Conservation (phyloP, 1,140 invertebrate genomes). For the Rhagoletis pomonella region DNA sequence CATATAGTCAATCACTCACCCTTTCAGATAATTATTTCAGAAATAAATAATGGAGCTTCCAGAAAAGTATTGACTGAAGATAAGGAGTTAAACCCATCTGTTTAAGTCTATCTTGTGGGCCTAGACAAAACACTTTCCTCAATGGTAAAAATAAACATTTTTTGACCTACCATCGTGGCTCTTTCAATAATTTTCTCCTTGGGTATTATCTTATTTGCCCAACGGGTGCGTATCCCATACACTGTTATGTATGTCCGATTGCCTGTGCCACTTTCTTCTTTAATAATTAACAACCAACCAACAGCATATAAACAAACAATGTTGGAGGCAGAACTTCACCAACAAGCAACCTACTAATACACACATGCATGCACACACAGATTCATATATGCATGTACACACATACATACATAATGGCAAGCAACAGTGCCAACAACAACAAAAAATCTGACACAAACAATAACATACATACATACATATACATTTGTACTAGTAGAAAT, state of each 20-base stretch:
- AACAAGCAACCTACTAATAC: not conserved
- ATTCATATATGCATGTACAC: not conserved
- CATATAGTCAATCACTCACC: too few relatives aligned
- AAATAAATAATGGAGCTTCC: too few relatives aligned
- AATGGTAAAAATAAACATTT: too few relatives aligned
- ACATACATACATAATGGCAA: not conserved
- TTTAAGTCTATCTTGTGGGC: too few relatives aligned
- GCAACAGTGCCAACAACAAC: constrained; percentile 36
- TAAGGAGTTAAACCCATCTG: too few relatives aligned
- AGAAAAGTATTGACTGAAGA: too few relatives aligned
- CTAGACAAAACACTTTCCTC: too few relatives aligned
- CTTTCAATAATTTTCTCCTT: too few relatives aligned
- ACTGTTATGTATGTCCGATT: not conserved
- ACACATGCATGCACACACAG: not conserved
- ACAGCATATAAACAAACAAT: not conserved
- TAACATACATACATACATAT: too few relatives aligned
- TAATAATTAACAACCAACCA: constrained; percentile 29
- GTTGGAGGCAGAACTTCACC: not conserved
- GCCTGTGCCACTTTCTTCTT: not conserved
- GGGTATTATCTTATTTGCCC: not conserved
- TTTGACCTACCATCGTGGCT: too few relatives aligned
- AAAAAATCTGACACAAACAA: not conserved
- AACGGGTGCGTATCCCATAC: not conserved
- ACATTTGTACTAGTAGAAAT: not conserved
- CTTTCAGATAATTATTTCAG: too few relatives aligned